phyloP scores from a whole-genome alignment of 2,888 invertebrate genomes.

The Trichopria drosophilae region DNA sequence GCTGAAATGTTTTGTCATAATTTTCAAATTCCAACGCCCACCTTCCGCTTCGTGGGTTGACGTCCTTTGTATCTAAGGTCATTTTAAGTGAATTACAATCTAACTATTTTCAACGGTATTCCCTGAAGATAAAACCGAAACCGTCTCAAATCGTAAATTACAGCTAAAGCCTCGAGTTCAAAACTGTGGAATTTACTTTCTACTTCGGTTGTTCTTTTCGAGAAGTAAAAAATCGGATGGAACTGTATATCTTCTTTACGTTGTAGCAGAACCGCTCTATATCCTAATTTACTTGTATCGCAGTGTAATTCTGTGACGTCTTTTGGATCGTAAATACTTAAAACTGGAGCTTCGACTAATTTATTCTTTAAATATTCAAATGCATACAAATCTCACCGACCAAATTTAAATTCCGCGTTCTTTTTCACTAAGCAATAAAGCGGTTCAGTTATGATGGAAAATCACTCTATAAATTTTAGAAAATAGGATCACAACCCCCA shows the following conservation, averaged over 20 bases:
- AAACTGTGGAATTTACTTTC: conserved; percentile 22
- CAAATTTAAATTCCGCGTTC: neutral
- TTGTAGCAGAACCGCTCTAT: neutral
- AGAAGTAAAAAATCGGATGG: conserved; percentile 1
- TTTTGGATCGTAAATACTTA: neutral
- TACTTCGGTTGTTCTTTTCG: too few species aligned
- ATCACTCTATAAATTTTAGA: neutral
- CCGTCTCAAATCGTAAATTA: neutral
- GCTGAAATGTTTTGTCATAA: neutral
- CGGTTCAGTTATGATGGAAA: too few species aligned
- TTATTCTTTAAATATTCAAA: neutral
- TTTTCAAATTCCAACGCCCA: neutral
- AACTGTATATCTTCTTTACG: neutral
- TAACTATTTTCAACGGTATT: conserved; percentile 27
- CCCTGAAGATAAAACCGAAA: neutral
- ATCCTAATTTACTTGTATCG: neutral
- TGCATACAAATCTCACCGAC: neutral
- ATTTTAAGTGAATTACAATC: conserved; percentile 32
- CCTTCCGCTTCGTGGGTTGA: neutral
- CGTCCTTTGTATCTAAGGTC: conserved; percentile 15
- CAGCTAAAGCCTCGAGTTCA: neutral
- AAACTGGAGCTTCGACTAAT: neutral
- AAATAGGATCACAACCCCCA: neutral
- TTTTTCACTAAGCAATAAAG: neutral
- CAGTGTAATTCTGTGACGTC: neutral